Conservation (phyloP, 2,888 invertebrate species). For the Lasioglossum vierecki region DNA sequence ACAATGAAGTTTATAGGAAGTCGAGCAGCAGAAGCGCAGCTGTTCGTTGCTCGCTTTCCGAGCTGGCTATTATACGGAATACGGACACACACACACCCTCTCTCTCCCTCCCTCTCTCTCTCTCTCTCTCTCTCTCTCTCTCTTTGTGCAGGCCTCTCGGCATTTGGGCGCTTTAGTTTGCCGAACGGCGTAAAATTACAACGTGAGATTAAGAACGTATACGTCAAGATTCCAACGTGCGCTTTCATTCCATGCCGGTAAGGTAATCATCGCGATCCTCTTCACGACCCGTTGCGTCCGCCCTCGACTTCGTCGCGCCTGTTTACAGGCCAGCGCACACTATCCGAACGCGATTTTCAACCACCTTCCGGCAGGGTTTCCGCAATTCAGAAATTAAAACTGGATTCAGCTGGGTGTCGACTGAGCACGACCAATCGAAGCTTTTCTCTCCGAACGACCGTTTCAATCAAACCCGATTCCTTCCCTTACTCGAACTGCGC, state of each 20-base stretch:
- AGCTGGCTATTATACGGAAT: neutral
- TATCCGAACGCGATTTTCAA: neutral
- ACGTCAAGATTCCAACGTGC: constrained; percentile 8
- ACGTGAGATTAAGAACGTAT: constrained; percentile 36
- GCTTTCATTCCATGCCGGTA: constrained; percentile 1
- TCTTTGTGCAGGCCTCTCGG: neutral
- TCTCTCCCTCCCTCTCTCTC: neutral
- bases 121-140: neutral
- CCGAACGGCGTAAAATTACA: constrained; percentile 19
- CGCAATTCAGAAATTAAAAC: neutral
- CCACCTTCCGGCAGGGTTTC: neutral
- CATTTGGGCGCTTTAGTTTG: constrained; percentile 12
- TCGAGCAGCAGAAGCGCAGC: neutral
- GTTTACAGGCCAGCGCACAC: constrained; percentile 38
- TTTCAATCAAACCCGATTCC: neutral
- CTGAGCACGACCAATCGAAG: neutral
- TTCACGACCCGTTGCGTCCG: constrained; percentile 21
- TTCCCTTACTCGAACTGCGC: neutral
- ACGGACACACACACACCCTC: neutral
- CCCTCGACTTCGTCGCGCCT: neutral
- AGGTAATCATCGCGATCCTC: constrained; percentile 26
- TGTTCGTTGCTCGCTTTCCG: neutral
- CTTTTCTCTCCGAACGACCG: neutral
- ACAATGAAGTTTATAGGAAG: neutral
- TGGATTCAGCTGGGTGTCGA: neutral